Evolutionary conservation across 2,113 vertebrate genomes (phyloP).

Genomic region (Callionymus lyra): DNA sequence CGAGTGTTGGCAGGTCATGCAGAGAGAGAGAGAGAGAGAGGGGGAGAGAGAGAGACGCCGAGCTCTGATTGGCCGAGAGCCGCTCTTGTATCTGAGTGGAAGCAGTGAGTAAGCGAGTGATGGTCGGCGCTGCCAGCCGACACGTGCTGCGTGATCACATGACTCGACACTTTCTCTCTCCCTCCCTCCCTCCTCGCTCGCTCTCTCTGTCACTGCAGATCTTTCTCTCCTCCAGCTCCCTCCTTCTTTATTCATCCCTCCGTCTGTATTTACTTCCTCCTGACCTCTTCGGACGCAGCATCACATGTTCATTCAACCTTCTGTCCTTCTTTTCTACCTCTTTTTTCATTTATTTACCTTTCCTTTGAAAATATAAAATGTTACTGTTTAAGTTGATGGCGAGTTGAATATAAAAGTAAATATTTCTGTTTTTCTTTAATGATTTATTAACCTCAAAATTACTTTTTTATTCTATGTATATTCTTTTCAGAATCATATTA

Average conservation of each 20-base stretch:
- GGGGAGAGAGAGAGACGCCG: conserved; percentile 6
- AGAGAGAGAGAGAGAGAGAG: conserved; percentile 3
- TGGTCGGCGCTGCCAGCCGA: conserved; percentile 10
- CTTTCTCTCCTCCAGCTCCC: background rate
- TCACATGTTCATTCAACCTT: background rate
- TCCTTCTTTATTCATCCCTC: background rate
- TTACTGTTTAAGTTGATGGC: too few relatives aligned
- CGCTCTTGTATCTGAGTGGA: conserved; percentile 49
- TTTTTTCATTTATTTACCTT: background rate
- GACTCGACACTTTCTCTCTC: conserved; percentile 21
- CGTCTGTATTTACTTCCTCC: too few relatives aligned
- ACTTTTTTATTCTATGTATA: too few relatives aligned
- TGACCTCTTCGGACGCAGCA: too few relatives aligned
- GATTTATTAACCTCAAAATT: too few relatives aligned
- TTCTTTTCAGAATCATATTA: too few relatives aligned
- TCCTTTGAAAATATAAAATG: too few relatives aligned
- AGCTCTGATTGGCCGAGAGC: conserved; percentile 38
- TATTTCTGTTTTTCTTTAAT: too few relatives aligned
- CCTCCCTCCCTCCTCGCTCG: background rate
- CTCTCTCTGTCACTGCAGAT: conserved; percentile 2
- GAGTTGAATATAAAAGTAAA: too few relatives aligned
- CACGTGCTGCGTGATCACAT: conserved; percentile 45
- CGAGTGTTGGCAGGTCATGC: background rate
- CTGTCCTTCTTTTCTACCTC: background rate
- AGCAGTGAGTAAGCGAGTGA: conserved; percentile 10